These are phyloP conservation scores for Tyria jacobaeae DNA, from an alignment of 2,888 invertebrate species.

Conservation along the genomic window DNA sequence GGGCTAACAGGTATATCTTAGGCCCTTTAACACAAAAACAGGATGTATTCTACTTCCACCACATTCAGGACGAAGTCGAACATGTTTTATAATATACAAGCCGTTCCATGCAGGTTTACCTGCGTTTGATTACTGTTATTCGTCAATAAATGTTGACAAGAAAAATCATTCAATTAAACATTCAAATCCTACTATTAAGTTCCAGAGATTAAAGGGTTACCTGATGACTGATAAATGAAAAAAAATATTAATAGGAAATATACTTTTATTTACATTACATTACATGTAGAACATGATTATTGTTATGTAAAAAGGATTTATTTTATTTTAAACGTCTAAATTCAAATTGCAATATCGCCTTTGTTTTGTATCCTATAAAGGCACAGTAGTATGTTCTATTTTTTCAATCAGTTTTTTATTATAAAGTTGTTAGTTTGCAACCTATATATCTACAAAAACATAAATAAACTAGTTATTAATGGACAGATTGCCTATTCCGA, in stretches of 20 bases:
- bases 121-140: too few relatives aligned
- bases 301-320: conserved; percentile 34
- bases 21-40: too few relatives aligned
- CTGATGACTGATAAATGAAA: background rate
- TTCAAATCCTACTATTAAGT: too few relatives aligned
- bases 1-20: too few relatives aligned
- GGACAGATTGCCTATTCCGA: conserved; percentile 48
- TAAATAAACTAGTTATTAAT: conserved; percentile 37
- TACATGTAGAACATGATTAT: conserved; percentile 48
- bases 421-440: conserved; percentile 11
- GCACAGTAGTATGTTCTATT: conserved; percentile 37
- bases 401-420: conserved; percentile 11
- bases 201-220: too few relatives aligned
- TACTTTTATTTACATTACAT: conserved; percentile 59
- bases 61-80: too few relatives aligned
- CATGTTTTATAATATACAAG: too few relatives aligned
- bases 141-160: too few relatives aligned
- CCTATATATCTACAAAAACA: conserved; percentile 21
- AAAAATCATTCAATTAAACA: too few relatives aligned
- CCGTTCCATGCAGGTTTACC: too few relatives aligned
- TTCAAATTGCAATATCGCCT: conserved; percentile 10
- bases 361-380: conserved; percentile 33
- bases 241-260: conserved; percentile 36
- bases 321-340: conserved; percentile 32
- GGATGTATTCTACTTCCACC: too few relatives aligned